Evolutionary conservation across 1,140 invertebrate genomes (phyloP).

Genomic region (Drosophila aff.): DNA sequence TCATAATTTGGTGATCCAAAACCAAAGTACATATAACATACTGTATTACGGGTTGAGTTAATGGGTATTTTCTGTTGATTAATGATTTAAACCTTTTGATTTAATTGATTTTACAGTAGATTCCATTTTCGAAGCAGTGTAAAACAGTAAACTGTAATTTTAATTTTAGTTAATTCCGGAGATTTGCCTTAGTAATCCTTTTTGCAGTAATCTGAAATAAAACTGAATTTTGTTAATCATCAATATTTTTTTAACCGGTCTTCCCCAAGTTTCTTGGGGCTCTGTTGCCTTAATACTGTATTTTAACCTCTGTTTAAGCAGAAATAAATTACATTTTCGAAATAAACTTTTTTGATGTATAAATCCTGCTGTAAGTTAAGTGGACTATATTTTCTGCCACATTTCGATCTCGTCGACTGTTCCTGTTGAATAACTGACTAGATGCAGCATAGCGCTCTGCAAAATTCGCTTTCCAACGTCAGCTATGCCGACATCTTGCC

Average conservation of each 20-base stretch:
- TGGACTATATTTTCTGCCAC: neutral
- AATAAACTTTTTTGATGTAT: too few species aligned
- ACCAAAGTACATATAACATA: neutral
- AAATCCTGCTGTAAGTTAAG: neutral
- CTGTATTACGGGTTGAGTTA: neutral
- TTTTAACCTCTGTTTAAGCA: neutral
- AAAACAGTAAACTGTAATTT: neutral
- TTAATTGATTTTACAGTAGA: neutral
- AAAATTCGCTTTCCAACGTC: conserved; percentile 70
- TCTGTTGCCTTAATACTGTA: too few species aligned
- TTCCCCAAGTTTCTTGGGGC: too few species aligned
- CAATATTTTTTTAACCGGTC: too few species aligned
- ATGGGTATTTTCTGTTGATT: neutral
- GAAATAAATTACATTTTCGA: neutral
- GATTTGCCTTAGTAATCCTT: neutral
- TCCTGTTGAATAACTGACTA: conserved; percentile 84
- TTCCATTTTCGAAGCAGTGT: neutral
- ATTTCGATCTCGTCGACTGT: conserved; percentile 53
- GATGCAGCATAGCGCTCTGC: conserved; percentile 83
- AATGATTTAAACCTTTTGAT: neutral
- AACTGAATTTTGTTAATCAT: too few species aligned
- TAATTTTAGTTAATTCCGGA: neutral
- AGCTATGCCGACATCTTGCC: conserved; percentile 85
- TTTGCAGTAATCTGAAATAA: neutral
- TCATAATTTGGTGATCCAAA: neutral